Evolutionary conservation across 2,113 vertebrate species (phyloP).

Genomic region (Centropristis striata): DNA sequence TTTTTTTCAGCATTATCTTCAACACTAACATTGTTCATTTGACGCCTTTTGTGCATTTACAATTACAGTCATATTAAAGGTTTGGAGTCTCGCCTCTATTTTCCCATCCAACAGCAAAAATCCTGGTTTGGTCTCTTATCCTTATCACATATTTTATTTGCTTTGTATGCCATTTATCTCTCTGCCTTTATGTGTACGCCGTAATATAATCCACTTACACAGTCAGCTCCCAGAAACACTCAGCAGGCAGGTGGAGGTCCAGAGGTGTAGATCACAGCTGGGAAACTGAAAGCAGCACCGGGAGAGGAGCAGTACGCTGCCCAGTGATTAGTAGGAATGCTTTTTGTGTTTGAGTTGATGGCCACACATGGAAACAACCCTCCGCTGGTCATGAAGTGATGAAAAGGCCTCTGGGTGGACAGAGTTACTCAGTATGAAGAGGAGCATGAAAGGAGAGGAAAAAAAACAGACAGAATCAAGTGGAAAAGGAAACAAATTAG

Average conservation of each 20-base stretch:
- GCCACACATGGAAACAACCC: neutral
- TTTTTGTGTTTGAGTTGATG: neutral
- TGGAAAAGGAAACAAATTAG: neutral
- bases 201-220: neutral
- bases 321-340: neutral
- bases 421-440: neutral
- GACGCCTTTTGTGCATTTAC: neutral
- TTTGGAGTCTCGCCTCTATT: neutral
- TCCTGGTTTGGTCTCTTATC: neutral
- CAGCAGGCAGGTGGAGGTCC: neutral
- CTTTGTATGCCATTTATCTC: too few species aligned
- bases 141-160: neutral
- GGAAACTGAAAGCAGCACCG: neutral
- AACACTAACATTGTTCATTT: neutral
- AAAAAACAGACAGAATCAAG: neutral
- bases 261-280: neutral
- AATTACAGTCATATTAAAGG: too few species aligned
- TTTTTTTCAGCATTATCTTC: too few species aligned
- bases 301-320: conserved; percentile 10
- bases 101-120: neutral
- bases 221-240: neutral
- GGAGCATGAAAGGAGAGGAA: neutral
- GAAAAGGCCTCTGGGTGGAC: neutral
- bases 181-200: neutral
- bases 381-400: neutral